A percentile compares a stretch with the other conserved stretches of the same genome.
phyloP scores from a whole-genome alignment of 1,140 invertebrate genomes.

The Drosophila melanica region DNA sequence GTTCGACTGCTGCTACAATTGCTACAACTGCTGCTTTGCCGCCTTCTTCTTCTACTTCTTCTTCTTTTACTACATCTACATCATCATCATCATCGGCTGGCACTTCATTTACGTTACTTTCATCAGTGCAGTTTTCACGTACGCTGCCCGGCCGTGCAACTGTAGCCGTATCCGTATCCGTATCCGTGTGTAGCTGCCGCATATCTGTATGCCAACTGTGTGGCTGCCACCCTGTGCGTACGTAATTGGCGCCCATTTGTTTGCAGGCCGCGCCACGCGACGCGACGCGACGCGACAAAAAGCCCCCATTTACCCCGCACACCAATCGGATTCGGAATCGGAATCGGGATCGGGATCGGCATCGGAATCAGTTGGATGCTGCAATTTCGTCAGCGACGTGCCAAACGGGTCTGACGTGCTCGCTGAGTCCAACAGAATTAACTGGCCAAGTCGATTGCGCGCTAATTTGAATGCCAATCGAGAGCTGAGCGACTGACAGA shows the following conservation, averaged over 20 bases:
- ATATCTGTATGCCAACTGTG: constrained; percentile 16
- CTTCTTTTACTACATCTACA: too few species aligned
- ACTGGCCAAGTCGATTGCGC: constrained; percentile 51
- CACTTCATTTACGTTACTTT: constrained; percentile 43
- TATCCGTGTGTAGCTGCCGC: constrained; percentile 27
- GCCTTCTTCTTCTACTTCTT: background rate
- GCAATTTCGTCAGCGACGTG: constrained; percentile 58
- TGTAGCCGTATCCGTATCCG: constrained; percentile 33
- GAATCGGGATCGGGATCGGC: background rate
- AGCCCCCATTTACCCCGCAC: background rate
- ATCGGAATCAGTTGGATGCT: constrained; percentile 30
- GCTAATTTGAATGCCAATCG: constrained; percentile 81
- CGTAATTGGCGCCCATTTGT: constrained; percentile 76
- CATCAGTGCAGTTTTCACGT: constrained; percentile 76
- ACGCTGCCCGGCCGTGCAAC: constrained; percentile 69
- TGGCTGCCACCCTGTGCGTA: constrained; percentile 54
- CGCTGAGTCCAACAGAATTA: constrained; percentile 45
- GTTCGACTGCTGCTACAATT: background rate
- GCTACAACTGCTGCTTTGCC: constrained; percentile 15
- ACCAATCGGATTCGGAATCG: background rate
- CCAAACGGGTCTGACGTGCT: constrained; percentile 58
- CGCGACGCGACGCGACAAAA: constrained; percentile 18
- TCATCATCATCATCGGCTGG: too few species aligned
- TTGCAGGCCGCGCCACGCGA: constrained; percentile 34
- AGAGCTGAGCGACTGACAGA: constrained; percentile 14